Evolutionary conservation across 2,888 invertebrate genomes (phyloP).

Genomic region (Melieria omissa): DNA sequence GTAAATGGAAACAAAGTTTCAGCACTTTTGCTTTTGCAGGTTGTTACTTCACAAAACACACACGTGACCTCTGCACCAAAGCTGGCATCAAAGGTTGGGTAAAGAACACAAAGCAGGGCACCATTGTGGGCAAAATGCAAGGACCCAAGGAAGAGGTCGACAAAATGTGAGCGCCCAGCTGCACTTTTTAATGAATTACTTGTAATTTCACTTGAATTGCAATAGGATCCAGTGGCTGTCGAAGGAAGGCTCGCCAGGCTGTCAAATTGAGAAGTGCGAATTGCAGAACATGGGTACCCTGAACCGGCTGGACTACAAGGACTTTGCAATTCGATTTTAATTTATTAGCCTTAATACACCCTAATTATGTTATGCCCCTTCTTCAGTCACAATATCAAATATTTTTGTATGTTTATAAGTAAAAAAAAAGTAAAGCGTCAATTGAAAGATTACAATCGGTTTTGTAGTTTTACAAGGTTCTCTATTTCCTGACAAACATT

Average conservation of each 20-base stretch:
- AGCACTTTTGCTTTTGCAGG: slow-evolving; percentile 69
- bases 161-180: slow-evolving; percentile 77
- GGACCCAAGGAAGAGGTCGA: slow-evolving; percentile 82
- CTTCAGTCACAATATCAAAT: slow-evolving; percentile 4
- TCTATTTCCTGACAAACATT: slow-evolving; percentile 2
- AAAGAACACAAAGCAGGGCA: slow-evolving; percentile 88
- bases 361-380: no score
- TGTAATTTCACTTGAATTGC: slow-evolving; percentile 16
- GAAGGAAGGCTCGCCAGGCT: slow-evolving; percentile 84
- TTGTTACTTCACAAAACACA: slow-evolving; percentile 88
- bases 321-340: slow-evolving; percentile 86
- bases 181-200: neutral
- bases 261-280: slow-evolving; percentile 84
- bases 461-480: slow-evolving; percentile 18
- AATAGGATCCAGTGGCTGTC: slow-evolving; percentile 84
- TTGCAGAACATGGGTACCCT: slow-evolving; percentile 84
- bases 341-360: neutral
- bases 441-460: neutral
- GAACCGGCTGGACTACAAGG: slow-evolving; percentile 72
- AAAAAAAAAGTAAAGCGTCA: neutral
- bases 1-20: no score
- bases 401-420: slow-evolving; percentile 33
- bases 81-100: slow-evolving; percentile 89
- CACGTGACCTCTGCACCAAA: slow-evolving; percentile 80
- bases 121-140: slow-evolving; percentile 90